Percentiles rank a stretch among this genome's conserved stretches.
phyloP scores from a whole-genome alignment of 2,113 vertebrate genomes.

The Entomyzon cyanotis region DNA sequence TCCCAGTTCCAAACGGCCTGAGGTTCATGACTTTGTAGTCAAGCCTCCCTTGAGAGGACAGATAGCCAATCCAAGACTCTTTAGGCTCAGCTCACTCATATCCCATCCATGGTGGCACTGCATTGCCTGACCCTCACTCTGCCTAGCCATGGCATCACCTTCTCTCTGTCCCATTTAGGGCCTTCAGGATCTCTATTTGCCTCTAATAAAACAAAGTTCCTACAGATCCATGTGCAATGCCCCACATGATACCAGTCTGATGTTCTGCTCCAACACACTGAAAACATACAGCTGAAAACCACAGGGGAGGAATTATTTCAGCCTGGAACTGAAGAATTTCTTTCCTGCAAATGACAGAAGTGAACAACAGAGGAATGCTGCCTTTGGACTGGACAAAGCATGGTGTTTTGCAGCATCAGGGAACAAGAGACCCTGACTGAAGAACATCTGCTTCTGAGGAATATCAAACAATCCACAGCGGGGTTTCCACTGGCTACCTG shows the following conservation, averaged over 20 bases:
- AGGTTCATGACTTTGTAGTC: not conserved
- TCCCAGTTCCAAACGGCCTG: not conserved
- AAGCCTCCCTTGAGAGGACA: not conserved
- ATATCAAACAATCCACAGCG: not conserved
- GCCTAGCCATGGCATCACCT: not conserved
- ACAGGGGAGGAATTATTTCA: not conserved
- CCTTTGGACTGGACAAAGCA: not conserved
- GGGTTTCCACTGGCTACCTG: not conserved
- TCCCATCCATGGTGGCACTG: not conserved
- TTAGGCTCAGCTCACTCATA: not conserved
- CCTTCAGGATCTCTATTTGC: not conserved
- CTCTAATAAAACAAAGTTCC: not conserved
- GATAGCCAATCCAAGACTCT: not conserved
- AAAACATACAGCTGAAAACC: not conserved
- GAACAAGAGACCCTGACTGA: not conserved
- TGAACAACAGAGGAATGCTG: not conserved
- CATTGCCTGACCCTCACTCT: not conserved
- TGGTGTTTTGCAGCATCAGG: not conserved
- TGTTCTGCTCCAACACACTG: not conserved
- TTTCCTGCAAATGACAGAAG: not conserved
- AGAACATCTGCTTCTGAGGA: not conserved
- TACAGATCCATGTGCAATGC: not conserved
- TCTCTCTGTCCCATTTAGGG: not conserved
- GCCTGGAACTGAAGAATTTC: not conserved
- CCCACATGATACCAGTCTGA: not conserved